Percentiles rank a stretch among this genome's conserved stretches.
phyloP scores from a whole-genome alignment of 2,797 vertebrate species.

The Carcharodon carcharias region DNA sequence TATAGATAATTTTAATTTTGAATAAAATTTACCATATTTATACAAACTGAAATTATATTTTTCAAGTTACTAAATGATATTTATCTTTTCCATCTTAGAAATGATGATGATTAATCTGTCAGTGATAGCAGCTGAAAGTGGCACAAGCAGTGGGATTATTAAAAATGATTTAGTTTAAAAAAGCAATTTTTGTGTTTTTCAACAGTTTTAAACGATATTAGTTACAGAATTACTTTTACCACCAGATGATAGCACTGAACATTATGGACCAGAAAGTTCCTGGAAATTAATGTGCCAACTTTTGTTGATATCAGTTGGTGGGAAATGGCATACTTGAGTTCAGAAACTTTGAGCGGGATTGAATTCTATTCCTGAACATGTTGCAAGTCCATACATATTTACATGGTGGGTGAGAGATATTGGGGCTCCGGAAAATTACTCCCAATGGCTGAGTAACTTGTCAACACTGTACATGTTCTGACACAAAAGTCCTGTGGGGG shows the following conservation, averaged over 20 bases:
- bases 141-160: background rate
- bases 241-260: background rate
- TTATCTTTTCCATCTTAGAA: background rate
- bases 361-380: background rate
- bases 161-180: background rate
- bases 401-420: background rate
- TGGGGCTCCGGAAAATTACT: background rate
- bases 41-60: background rate
- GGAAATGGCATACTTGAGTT: background rate
- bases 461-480: background rate
- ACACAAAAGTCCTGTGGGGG: background rate
- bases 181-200: background rate
- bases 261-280: background rate
- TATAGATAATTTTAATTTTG: background rate
- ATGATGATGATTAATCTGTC: background rate
- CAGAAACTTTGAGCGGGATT: background rate
- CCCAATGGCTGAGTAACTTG: background rate
- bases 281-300: background rate
- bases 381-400: too few species aligned
- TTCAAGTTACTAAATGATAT: background rate
- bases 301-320: background rate
- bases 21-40: background rate
- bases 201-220: background rate
- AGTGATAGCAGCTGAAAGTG: too few species aligned
- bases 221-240: background rate